Percentiles rank a stretch among this genome's conserved stretches.
Conservation (phyloP, 2,888 invertebrate species). For the Axea sp. region DNA sequence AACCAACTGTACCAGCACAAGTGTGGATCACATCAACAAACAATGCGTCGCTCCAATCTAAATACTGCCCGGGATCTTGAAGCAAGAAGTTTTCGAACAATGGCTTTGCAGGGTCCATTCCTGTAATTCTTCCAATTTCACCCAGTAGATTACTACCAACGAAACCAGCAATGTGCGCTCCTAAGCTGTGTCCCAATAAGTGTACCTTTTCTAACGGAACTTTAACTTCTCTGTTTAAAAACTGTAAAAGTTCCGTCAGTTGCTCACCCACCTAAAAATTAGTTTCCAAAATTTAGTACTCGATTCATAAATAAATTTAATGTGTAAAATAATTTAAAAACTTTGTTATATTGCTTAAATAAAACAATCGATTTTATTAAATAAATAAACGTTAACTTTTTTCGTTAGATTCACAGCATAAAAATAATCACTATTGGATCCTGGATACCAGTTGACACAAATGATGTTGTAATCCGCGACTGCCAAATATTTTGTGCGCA, state of each 20-base stretch:
- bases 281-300: no score
- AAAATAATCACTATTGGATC: slow-evolving; percentile 69
- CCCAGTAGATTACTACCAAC: slow-evolving; percentile 68
- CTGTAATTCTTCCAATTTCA: slow-evolving; percentile 79
- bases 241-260: slow-evolving; percentile 72
- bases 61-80: slow-evolving; percentile 76
- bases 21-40: slow-evolving; percentile 89
- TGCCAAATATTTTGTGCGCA: slow-evolving; percentile 78
- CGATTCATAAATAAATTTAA: no score
- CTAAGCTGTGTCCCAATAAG: slow-evolving; percentile 77
- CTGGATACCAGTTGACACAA: slow-evolving; percentile 80
- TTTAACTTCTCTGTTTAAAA: slow-evolving; percentile 67
- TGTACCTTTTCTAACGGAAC: slow-evolving; percentile 70
- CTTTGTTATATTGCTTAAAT: no score
- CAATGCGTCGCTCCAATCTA: slow-evolving; percentile 84
- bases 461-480: slow-evolving; percentile 80
- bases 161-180: slow-evolving; percentile 76
- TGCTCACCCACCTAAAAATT: slow-evolving; percentile 71
- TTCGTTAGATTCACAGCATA: slow-evolving; percentile 66
- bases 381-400: no score
- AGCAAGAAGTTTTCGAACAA: slow-evolving; percentile 80
- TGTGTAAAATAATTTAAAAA: no score
- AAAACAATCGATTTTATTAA: no score
- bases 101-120: slow-evolving; percentile 85
- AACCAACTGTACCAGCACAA: slow-evolving; percentile 84